Evolutionary conservation across 2,113 vertebrate genomes (phyloP).

Genomic region (Podiceps cristatus): DNA sequence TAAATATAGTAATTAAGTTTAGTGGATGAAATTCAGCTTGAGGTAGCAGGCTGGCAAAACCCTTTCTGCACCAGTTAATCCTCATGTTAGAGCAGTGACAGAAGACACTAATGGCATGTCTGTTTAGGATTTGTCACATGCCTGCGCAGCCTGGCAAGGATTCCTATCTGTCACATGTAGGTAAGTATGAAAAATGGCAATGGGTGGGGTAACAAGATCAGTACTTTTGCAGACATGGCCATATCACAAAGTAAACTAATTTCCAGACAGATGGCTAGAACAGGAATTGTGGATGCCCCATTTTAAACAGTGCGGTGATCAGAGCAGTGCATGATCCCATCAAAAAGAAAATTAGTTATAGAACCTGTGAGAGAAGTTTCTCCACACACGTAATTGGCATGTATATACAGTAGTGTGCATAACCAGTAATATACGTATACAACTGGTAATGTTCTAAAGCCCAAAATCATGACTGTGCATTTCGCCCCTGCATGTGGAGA

Average conservation of each 20-base stretch:
- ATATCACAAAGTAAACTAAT: neutral
- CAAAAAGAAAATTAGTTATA: neutral
- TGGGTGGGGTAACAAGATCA: neutral
- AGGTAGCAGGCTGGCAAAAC: neutral
- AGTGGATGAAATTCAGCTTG: neutral
- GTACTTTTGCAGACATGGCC: neutral
- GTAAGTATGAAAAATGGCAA: neutral
- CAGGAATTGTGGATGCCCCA: neutral
- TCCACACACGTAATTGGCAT: neutral
- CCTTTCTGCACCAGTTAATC: neutral
- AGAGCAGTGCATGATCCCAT: neutral
- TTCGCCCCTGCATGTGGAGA: neutral
- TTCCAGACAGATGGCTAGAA: neutral
- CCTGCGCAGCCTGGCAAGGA: neutral
- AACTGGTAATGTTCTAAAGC: neutral
- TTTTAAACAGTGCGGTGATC: neutral
- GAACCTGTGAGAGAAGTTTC: neutral
- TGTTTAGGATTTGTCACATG: neutral
- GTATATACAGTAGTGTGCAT: neutral
- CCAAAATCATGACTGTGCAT: neutral
- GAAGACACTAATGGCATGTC: neutral
- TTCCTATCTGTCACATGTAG: neutral
- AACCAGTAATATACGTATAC: neutral
- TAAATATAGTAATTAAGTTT: conserved; percentile 2
- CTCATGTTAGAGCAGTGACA: neutral